These are phyloP conservation scores for Bembecia ichneumoniformis DNA, from an alignment of 2,888 invertebrate species.

Conservation along the genomic window DNA sequence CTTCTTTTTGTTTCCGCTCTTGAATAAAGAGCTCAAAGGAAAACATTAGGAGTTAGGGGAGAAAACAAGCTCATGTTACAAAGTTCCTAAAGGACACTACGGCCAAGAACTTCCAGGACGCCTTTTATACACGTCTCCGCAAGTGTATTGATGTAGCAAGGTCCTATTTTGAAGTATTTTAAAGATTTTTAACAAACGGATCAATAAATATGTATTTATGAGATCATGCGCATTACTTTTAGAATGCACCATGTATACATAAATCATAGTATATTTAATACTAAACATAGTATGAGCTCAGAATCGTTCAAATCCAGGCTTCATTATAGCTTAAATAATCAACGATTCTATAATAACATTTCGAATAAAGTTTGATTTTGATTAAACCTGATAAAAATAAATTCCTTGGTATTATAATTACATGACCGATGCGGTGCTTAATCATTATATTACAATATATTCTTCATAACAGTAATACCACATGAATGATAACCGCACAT, in stretches of 20 bases:
- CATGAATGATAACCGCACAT: neutral
- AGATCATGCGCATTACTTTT: too few species aligned
- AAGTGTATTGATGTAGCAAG: neutral
- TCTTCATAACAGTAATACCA: neutral
- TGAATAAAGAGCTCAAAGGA: neutral
- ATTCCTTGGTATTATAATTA: neutral
- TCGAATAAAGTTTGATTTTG: too few species aligned
- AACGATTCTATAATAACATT: too few species aligned
- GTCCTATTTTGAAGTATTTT: neutral
- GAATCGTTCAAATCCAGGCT: too few species aligned
- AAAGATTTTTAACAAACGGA: neutral
- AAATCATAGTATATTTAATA: too few species aligned
- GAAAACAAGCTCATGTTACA: neutral
- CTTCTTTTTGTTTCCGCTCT: neutral
- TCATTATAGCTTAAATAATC: too few species aligned
- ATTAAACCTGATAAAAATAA: too few species aligned
- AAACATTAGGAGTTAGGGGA: neutral
- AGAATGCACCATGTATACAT: too few species aligned
- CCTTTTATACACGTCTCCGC: neutral
- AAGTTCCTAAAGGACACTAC: neutral
- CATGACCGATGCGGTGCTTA: neutral
- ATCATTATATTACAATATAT: neutral
- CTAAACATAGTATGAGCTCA: too few species aligned
- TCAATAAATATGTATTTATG: too few species aligned
- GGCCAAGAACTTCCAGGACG: neutral